Evolutionary conservation across 2,797 vertebrate species (phyloP).

Genomic region (Mus caroli): DNA sequence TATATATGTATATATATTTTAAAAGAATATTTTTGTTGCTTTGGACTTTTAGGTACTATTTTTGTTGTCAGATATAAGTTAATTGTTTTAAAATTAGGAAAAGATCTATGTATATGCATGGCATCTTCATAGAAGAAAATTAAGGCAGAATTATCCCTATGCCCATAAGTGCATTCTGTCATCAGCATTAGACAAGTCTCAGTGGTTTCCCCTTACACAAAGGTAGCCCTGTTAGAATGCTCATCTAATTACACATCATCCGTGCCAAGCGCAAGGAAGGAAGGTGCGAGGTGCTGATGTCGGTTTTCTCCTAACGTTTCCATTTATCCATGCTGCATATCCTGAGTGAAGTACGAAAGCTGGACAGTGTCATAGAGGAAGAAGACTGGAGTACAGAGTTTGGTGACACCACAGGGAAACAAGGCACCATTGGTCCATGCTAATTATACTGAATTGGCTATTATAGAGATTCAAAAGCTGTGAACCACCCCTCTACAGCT

Average conservation of each 20-base stretch:
- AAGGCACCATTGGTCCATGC: not conserved
- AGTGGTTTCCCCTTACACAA: not conserved
- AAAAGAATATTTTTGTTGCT: not conserved
- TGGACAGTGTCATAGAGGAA: not conserved
- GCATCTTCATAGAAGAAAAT: not conserved
- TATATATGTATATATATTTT: not conserved
- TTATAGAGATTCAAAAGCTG: conserved; percentile 20
- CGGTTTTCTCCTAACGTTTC: not conserved
- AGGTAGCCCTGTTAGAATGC: not conserved
- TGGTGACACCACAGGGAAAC: not conserved
- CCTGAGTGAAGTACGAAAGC: not conserved
- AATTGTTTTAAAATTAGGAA: not conserved
- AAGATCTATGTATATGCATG: not conserved
- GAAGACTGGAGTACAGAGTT: not conserved
- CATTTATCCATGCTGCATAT: not conserved
- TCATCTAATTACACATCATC: not conserved
- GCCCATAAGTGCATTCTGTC: not conserved
- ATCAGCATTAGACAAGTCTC: conserved; percentile 39
- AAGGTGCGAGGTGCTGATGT: not conserved
- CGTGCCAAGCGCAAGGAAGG: not conserved
- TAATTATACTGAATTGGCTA: conserved; percentile 30
- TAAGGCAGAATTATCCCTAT: not conserved
- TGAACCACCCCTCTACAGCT: not conserved
- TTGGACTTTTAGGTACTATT: not conserved
- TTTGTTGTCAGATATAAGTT: not conserved